Evolutionary conservation across 2,888 invertebrate genomes (phyloP), one percentile per base, ranked within the genome.

Genomic region (Volucella inflata): DNA sequence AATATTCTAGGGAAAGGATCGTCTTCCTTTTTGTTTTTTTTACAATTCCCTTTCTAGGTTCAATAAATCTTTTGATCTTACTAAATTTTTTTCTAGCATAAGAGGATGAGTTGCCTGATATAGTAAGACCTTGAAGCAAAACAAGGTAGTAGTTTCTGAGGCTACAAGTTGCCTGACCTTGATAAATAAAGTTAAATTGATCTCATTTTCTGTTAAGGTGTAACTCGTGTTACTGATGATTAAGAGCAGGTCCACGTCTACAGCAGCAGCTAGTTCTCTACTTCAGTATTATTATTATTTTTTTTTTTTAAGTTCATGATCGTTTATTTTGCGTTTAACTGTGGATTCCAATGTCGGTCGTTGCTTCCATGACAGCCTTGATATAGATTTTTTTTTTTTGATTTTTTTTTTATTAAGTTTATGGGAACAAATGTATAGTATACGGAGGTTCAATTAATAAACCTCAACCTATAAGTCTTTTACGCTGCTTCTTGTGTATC

Each of bases 241-340:
- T 67, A 53, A 55, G 62, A 46, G 16, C 51, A 50, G 55, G 67
- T 59, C 55, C 21, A 48, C 60, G 51, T 30, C 30, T 55, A 55
- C 12, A 55, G 30, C n/a, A 53, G 38, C 67, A 48, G 53, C 59
- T 68, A 46, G 67, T 67, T 68, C 14, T 38, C 38, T 51, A 59
- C 11, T 62, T 42, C 74, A 16, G 68, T 67, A 68, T 75, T 62
- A 8, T 75, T 62, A 8, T 2, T 44, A 60, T 14, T 16, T n/a
- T 40, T 8, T 48, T n/a, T 6, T 46, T 16, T n/a, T 42, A 12
- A 11, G 11, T 68, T 72, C 65, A 79, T 51, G 78, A 78, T 78
- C 78, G 59, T 60, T 72, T 53, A 48, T 53, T 4, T 30, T 16
- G 75, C 62, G 14, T 68, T 80, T 75, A 68, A 64, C 80, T 48